Base-by-base conservation (phyloP, 2,797 vertebrate genomes). In the Enteromius mattozi region DNA sequence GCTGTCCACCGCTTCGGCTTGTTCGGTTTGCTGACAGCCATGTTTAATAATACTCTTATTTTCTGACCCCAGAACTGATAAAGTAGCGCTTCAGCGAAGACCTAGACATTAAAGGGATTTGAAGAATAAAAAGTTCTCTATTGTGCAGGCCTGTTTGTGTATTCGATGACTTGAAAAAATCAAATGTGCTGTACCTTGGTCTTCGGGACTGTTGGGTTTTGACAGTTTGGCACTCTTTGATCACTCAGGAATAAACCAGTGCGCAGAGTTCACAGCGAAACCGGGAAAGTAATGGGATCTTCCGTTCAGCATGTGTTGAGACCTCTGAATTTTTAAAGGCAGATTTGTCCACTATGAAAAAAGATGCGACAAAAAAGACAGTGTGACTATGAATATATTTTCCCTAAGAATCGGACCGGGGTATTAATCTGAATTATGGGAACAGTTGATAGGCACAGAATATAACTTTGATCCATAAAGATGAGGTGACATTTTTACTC, bases 341-440 rank as follows among this genome's bases (percentile, higher is more conserved):
- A 80, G 72, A 85, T 83, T 78, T 77, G 47, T 88, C 82, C 51
- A 74, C 45, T 74, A 56, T 51, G 75, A 68, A 54, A 77, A 81
- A 68, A 79, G 45, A 84, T 69, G 66, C 30, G 27, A 3, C 37
- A 47, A 69, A 63, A 66, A 86, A 76, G 63, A 56, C 78, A 7
- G 69, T 85, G 86, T 90, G 89, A 85, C 83, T 82, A 76, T 87
- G 89, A 88, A 90, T 90, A 88, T 74, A 88, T 90, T 90, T 75
- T 84, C 82, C 54, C 83, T 82, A 47, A 45, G 83, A 87, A 81
- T 85, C 17, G 79, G 86, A 86, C 86, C 76, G 19, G 78, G 77
- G 85, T 86, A 80, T 89, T 90, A 89, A 90, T 88, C 88, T 86
- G 88, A 86, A 86, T 88, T 88, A 90, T 87, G 86, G 85, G 75